Evolutionary conservation across 2,888 invertebrate genomes (phyloP).

Genomic region (Sturmia bella): DNA sequence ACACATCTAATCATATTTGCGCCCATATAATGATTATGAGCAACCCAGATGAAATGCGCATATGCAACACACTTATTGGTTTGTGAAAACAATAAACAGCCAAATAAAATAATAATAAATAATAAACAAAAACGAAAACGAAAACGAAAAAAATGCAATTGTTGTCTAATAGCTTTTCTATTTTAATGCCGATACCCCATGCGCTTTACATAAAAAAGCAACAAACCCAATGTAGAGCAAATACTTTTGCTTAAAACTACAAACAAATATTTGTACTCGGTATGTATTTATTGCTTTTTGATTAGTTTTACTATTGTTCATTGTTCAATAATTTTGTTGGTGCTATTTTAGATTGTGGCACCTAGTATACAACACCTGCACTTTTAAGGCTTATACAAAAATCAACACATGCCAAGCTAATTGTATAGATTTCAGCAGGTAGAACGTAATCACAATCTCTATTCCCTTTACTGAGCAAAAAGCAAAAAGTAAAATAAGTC

Average conservation of each 20-base stretch:
- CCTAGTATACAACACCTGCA: conserved; percentile 64
- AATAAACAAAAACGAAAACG: no score
- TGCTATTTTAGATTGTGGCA: conserved; percentile 52
- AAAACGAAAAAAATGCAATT: conserved; percentile 16
- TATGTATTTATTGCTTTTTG: conserved; percentile 63
- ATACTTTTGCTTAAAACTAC: conserved; percentile 27
- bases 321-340: conserved; percentile 44
- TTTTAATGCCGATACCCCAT: conserved; percentile 14
- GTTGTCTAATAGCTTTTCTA: conserved; percentile 61
- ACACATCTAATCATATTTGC: conserved; percentile 15
- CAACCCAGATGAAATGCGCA: neutral
- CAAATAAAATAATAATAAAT: conserved; percentile 24
- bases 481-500: neutral
- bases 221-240: conserved; percentile 59
- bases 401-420: conserved; percentile 2
- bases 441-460: conserved; percentile 28
- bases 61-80: conserved; percentile 32
- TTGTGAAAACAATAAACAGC: conserved; percentile 29
- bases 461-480: conserved; percentile 8
- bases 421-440: conserved; percentile 3
- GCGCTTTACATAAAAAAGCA: conserved; percentile 31
- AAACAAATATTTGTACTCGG: conserved; percentile 12
- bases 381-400: conserved; percentile 67
- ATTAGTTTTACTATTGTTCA: conserved; percentile 54
- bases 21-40: conserved; percentile 28